phyloP scores from a whole-genome alignment of 2,888 invertebrate genomes.

The Azorinus chamasolen region DNA sequence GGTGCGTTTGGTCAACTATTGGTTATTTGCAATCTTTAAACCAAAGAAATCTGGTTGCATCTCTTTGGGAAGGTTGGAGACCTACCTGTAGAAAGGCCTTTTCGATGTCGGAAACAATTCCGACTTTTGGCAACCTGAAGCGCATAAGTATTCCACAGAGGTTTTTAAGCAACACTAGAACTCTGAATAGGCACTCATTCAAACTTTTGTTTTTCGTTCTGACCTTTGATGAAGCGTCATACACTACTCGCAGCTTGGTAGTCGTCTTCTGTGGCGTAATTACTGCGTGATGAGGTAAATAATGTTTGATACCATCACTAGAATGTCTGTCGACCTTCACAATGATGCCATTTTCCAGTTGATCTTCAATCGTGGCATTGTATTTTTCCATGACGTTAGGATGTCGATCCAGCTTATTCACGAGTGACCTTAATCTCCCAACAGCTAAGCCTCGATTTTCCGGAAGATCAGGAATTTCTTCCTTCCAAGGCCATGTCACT shows the following conservation, averaged over 20 bases:
- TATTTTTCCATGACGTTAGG: too few species aligned
- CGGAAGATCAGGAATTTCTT: too few species aligned
- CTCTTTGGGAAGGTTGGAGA: conserved; percentile 10
- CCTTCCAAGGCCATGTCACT: too few species aligned
- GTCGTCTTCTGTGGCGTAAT: conserved; percentile 28
- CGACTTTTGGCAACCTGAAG: conserved; percentile 23
- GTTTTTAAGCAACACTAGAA: conserved; percentile 23
- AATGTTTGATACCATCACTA: conserved; percentile 10
- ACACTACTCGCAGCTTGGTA: conserved; percentile 27
- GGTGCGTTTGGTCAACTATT: background rate
- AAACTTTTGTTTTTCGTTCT: conserved; percentile 20
- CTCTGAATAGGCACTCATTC: conserved; percentile 28
- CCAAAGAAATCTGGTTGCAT: conserved; percentile 37
- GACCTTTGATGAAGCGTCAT: conserved; percentile 24
- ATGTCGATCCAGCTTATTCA: too few species aligned
- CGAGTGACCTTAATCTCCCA: too few species aligned
- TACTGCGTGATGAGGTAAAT: conserved; percentile 28
- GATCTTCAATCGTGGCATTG: conserved; percentile 17
- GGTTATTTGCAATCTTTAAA: conserved; percentile 12
- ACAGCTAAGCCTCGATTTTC: too few species aligned
- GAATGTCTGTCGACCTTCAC: conserved; percentile 12
- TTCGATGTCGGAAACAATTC: conserved; percentile 24
- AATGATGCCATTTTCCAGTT: conserved; percentile 9
- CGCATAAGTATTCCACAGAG: conserved; percentile 22
- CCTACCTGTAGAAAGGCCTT: conserved; percentile 33